phyloP scores from a whole-genome alignment of 1,140 invertebrate genomes.

The Aphaenogaster floridana region DNA sequence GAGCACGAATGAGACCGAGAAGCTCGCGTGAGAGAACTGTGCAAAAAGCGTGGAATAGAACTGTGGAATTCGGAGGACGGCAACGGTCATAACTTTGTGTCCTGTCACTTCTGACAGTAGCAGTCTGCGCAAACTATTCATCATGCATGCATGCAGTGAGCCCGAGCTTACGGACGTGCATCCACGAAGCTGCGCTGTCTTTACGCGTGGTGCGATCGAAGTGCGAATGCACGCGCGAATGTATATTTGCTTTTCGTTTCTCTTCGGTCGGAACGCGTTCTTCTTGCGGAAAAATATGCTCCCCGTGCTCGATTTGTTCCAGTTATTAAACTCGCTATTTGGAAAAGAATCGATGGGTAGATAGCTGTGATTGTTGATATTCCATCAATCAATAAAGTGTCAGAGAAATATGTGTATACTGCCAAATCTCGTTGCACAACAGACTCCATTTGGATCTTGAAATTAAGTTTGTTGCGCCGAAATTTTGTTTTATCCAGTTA shows the following conservation, averaged over 20 bases:
- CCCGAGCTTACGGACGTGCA: slow-evolving; percentile 27
- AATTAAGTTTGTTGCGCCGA: slow-evolving; percentile 57
- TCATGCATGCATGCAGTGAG: slow-evolving; percentile 41
- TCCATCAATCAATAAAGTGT: slow-evolving; percentile 64
- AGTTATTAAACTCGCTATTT: slow-evolving; percentile 21
- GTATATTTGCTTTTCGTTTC: slow-evolving; percentile 27
- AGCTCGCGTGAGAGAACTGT: not conserved
- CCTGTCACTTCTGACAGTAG: slow-evolving; percentile 53
- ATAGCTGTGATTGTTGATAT: slow-evolving; percentile 54
- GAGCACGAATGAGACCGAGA: not conserved
- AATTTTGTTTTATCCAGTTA: slow-evolving; percentile 38
- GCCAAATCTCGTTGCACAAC: slow-evolving; percentile 19
- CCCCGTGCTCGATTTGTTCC: slow-evolving; percentile 48
- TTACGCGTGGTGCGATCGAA: slow-evolving; percentile 33
- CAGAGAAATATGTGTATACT: slow-evolving; percentile 27
- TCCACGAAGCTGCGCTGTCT: slow-evolving; percentile 28
- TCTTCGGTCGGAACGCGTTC: not conserved
- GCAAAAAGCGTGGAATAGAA: slow-evolving; percentile 26
- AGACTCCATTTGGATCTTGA: slow-evolving; percentile 46
- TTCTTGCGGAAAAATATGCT: slow-evolving; percentile 45
- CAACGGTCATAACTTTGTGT: slow-evolving; percentile 57
- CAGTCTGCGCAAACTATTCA: slow-evolving; percentile 46
- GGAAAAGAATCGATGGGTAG: slow-evolving; percentile 29
- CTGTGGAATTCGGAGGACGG: slow-evolving; percentile 37
- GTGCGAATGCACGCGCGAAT: slow-evolving; percentile 30